These are phyloP conservation scores for Diaphora mendica DNA, from an alignment of 2,888 invertebrate genomes.

Conservation along the genomic window DNA sequence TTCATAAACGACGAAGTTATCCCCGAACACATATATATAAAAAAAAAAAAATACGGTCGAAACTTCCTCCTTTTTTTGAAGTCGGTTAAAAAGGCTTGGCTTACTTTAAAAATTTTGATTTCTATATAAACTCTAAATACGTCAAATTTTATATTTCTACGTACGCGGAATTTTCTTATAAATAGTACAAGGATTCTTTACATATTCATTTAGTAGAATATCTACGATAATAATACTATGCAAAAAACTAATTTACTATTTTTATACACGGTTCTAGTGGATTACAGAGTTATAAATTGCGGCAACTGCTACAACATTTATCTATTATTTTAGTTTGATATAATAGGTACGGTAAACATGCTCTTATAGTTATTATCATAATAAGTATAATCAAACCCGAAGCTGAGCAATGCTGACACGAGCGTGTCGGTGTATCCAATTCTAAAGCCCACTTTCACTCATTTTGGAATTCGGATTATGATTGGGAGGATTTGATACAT, in stretches of 20 bases:
- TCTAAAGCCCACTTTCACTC: slow-evolving; percentile 57
- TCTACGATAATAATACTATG: too few species aligned
- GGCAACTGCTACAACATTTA: slow-evolving; percentile 50
- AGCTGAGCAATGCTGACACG: slow-evolving; percentile 47
- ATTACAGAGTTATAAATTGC: slow-evolving; percentile 35
- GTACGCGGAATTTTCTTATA: not conserved
- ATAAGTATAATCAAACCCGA: slow-evolving; percentile 63
- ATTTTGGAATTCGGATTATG: slow-evolving; percentile 23
- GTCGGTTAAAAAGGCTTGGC: too few species aligned
- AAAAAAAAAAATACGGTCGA: too few species aligned
- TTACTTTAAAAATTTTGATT: too few species aligned
- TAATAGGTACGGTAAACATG: slow-evolving; percentile 41
- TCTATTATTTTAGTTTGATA: slow-evolving; percentile 47
- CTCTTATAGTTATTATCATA: slow-evolving; percentile 56
- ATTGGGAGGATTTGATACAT: not conserved
- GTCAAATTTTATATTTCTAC: not conserved
- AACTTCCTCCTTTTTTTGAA: too few species aligned
- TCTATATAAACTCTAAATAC: too few species aligned
- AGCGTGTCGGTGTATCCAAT: slow-evolving; percentile 46
- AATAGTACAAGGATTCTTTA: not conserved
- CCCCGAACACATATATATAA: too few species aligned
- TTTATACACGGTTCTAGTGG: not conserved
- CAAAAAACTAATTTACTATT: not conserved
- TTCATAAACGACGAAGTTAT: too few species aligned
- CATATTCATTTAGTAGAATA: not conserved